A percentile compares a stretch with the other conserved stretches of the same genome.
These are phyloP conservation scores for Aphrophora alni DNA, from an alignment of 2,888 invertebrate species.

Conservation along the genomic window DNA sequence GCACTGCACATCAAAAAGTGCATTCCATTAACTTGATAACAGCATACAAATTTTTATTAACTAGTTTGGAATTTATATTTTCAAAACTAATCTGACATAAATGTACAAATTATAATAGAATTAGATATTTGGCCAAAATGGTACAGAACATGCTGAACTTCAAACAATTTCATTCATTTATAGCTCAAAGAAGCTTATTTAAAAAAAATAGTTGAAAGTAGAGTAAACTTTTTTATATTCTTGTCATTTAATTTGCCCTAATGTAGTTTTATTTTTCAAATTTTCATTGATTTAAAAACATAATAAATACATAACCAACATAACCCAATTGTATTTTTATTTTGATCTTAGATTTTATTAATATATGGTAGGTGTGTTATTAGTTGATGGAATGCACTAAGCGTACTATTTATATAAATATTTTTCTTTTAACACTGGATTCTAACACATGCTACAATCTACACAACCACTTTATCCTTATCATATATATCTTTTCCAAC, in stretches of 20 bases:
- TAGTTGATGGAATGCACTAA: slow-evolving; percentile 9
- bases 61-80: neutral
- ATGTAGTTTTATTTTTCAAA: neutral
- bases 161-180: neutral
- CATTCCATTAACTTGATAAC: neutral
- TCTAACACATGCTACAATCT: slow-evolving; percentile 5
- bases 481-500: neutral
- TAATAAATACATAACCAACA: neutral
- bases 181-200: neutral
- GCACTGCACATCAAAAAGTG: neutral
- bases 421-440: neutral
- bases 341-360: neutral
- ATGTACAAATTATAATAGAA: too few relatives aligned
- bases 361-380: neutral
- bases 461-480: neutral
- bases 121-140: too few relatives aligned
- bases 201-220: too few relatives aligned
- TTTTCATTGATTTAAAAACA: neutral
- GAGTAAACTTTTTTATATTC: neutral
- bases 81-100: too few relatives aligned
- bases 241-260: neutral
- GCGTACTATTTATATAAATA: neutral
- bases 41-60: neutral
- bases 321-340: neutral
- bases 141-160: too few relatives aligned